Evolutionary conservation across 2,888 invertebrate species (phyloP).

Genomic region (Sceliomorpha sp.): DNA sequence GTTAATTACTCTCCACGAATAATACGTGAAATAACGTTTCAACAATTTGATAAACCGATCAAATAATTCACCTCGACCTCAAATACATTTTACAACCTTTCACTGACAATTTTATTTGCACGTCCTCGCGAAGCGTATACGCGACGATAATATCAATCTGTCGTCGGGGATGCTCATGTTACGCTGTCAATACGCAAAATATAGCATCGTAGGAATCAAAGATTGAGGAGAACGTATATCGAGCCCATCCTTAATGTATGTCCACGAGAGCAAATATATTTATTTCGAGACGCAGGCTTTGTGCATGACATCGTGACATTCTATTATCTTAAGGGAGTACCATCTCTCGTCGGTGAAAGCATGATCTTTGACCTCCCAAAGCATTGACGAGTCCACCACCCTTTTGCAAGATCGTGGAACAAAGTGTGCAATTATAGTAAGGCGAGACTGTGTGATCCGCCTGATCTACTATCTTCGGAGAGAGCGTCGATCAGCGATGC

Average conservation of each 20-base stretch:
- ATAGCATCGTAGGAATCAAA: conserved; percentile 6
- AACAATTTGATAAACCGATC: no score
- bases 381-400: conserved; percentile 55
- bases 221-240: not conserved
- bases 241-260: not conserved
- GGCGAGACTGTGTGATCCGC: conserved; percentile 36
- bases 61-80: no score
- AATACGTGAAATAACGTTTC: no score
- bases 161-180: conserved; percentile 3
- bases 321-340: conserved; percentile 51
- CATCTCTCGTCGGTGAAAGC: conserved; percentile 52
- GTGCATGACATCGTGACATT: conserved; percentile 45
- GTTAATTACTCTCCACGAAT: no score
- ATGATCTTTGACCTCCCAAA: conserved; percentile 41
- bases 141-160: conserved; percentile 28
- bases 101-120: no score
- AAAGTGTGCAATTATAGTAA: conserved; percentile 46
- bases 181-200: conserved; percentile 18
- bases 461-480: conserved; percentile 51
- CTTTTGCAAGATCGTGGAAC: conserved; percentile 47
- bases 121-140: not conserved
- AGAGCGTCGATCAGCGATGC: no score
- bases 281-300: conserved; percentile 23
- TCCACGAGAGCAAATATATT: conserved; percentile 1
- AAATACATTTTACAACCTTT: no score